Evolutionary conservation across 2,113 vertebrate genomes (phyloP).

Genomic region (Sorex araneus): DNA sequence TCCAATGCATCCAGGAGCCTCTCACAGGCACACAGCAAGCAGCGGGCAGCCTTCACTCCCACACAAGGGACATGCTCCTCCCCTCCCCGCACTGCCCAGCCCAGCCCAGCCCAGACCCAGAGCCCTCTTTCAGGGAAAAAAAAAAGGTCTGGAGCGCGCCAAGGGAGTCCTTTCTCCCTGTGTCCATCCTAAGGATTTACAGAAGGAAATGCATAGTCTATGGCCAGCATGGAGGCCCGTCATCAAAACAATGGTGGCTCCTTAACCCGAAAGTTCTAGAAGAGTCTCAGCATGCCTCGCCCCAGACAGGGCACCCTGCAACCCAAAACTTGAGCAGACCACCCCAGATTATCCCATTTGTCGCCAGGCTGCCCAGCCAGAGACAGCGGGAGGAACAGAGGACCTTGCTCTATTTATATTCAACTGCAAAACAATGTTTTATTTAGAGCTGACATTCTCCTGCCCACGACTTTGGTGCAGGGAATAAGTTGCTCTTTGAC

Average conservation of each 20-base stretch:
- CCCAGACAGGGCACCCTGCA: conserved; percentile 26
- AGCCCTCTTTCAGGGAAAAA: conserved; percentile 4
- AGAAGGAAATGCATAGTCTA: neutral
- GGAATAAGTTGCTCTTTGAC: neutral
- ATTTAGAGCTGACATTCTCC: neutral
- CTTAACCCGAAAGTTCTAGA: conserved; percentile 37
- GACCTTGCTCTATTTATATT: neutral
- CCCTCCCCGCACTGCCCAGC: conserved; percentile 1
- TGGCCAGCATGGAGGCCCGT: conserved; percentile 32
- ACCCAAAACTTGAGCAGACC: neutral
- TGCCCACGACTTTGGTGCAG: neutral
- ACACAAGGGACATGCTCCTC: conserved; percentile 28
- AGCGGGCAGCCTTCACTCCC: conserved; percentile 55
- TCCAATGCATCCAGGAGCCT: conserved; percentile 81
- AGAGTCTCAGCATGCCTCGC: conserved; percentile 25
- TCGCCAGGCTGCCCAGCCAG: conserved; percentile 14
- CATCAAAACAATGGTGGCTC: conserved; percentile 28
- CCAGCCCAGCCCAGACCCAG: neutral
- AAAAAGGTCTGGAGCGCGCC: conserved; percentile 69
- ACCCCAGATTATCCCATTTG: neutral
- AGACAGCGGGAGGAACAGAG: neutral
- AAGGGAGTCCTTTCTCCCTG: neutral
- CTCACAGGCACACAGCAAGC: conserved; percentile 47
- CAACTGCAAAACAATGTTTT: neutral
- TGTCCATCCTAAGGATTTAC: conserved; percentile 23